These are phyloP conservation scores for sheep (Ovis aries) DNA, from an alignment of 2,113 vertebrate species.

Conservation along the genomic window DNA sequence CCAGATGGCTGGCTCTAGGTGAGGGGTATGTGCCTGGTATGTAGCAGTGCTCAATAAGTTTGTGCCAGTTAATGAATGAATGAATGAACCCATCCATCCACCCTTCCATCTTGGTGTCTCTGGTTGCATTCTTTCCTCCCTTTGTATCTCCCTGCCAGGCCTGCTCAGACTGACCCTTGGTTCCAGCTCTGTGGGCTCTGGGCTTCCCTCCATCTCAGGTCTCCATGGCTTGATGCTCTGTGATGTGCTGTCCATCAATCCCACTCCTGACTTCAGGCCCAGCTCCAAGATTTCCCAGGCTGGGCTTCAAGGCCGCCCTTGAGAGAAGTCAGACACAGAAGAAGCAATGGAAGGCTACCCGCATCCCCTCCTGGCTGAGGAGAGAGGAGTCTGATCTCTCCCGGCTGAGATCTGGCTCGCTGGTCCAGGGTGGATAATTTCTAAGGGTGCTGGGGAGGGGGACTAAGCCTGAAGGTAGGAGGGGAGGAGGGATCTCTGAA, in stretches of 20 bases:
- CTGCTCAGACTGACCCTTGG: not conserved
- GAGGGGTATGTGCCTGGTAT: not conserved
- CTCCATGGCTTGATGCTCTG: not conserved
- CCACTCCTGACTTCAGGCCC: not conserved
- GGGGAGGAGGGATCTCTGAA: not conserved
- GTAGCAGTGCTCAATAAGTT: not conserved
- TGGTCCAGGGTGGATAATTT: not conserved
- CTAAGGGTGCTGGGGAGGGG: too few relatives aligned
- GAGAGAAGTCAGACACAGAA: not conserved
- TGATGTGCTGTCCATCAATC: not conserved
- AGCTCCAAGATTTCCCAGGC: not conserved
- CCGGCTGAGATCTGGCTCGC: not conserved
- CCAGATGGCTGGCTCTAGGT: not conserved
- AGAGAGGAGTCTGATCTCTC: not conserved
- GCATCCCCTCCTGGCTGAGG: not conserved
- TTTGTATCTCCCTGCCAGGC: not conserved
- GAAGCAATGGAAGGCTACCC: not conserved
- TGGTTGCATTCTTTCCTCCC: not conserved
- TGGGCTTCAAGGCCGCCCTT: not conserved
- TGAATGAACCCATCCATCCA: accelerated
- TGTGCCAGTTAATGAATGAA: not conserved
- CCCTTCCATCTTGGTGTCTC: not conserved
- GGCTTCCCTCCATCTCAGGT: not conserved
- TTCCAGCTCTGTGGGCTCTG: not conserved
- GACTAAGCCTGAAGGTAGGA: not conserved